These are phyloP conservation scores for Cygnus buccinator DNA, from an alignment of 2,113 vertebrate genomes.

Conservation along the genomic window DNA sequence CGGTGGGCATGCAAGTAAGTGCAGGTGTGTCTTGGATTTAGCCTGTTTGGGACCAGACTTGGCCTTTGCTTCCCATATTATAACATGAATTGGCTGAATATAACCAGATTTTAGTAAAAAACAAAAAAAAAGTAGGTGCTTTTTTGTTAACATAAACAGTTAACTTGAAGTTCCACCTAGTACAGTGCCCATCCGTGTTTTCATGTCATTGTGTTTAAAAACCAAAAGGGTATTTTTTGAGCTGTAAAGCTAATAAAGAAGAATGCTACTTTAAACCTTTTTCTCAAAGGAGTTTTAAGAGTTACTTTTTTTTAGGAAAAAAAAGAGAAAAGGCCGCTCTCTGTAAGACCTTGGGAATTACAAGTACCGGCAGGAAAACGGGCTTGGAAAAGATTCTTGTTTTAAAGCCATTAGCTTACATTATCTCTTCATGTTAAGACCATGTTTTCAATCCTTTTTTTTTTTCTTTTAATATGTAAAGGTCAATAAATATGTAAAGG, in stretches of 20 bases:
- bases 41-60: background rate
- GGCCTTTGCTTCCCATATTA: background rate
- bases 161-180: background rate
- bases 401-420: background rate
- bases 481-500: no score
- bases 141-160: background rate
- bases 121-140: background rate
- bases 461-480: no score
- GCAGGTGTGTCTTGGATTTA: background rate
- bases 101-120: background rate
- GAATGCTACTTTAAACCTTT: background rate
- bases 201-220: background rate
- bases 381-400: background rate
- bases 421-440: background rate
- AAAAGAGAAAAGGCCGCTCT: background rate
- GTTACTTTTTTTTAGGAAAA: background rate
- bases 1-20: background rate
- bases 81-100: background rate
- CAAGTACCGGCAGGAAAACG: background rate
- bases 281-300: background rate
- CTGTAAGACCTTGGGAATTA: background rate
- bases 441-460: background rate
- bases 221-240: background rate
- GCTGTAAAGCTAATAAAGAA: background rate
- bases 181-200: background rate